A percentile compares a stretch with the other conserved stretches of the same genome.
phyloP scores from a whole-genome alignment of 2,797 vertebrate genomes.

The Chiroxiphia lanceolata region DNA sequence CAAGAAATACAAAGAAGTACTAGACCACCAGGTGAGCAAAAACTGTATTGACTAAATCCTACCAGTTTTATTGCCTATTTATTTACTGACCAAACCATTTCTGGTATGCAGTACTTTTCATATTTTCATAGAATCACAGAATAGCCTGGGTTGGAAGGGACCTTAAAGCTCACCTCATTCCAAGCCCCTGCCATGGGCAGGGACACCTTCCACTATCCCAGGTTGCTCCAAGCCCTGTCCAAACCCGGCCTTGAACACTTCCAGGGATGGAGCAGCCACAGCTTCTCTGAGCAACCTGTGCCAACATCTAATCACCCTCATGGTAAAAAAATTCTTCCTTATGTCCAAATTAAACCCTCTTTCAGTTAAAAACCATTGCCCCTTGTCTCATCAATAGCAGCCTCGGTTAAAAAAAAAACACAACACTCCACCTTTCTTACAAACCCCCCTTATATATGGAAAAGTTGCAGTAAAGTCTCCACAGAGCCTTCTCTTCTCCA shows the following conservation, averaged over 20 bases:
- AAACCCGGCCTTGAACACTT: background rate
- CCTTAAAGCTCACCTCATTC: background rate
- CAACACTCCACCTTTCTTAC: background rate
- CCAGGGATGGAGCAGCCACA: background rate
- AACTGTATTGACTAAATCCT: background rate
- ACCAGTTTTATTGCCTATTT: background rate
- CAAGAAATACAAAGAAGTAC: background rate
- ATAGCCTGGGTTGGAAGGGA: background rate
- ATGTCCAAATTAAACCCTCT: background rate
- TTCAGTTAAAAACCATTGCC: background rate
- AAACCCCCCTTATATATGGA: background rate
- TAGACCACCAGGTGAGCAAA: background rate
- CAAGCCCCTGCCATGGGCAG: background rate
- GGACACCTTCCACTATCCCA: background rate
- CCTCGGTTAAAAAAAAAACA: background rate
- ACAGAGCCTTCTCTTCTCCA: background rate
- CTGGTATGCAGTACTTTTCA: background rate
- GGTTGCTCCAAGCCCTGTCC: rapidly evolving
- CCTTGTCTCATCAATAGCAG: background rate
- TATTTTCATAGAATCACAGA: background rate
- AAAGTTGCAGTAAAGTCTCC: background rate
- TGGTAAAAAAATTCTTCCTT: background rate
- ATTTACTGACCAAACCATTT: background rate
- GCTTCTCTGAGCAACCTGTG: background rate
- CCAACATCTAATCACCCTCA: background rate